A percentile compares a stretch with the other conserved stretches of the same genome.
Evolutionary conservation across 2,113 vertebrate genomes (phyloP).

Genomic region (Cacatua alba): DNA sequence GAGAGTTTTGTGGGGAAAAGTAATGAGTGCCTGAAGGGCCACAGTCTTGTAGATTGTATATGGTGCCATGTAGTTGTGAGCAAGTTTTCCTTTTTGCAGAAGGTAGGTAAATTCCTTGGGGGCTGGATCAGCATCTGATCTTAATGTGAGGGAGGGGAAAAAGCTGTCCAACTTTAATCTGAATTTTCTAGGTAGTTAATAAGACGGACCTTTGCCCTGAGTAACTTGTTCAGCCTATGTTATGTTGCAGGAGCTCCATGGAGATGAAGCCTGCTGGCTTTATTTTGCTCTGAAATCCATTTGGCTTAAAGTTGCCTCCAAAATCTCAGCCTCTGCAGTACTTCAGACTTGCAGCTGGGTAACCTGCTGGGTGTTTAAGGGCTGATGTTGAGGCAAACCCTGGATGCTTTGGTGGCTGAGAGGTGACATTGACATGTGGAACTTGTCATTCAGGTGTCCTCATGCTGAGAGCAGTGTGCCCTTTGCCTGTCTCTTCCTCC

Average conservation of each 20-base stretch:
- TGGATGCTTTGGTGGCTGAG: neutral
- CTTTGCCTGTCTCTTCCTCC: neutral
- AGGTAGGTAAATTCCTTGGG: neutral
- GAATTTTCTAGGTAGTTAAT: conserved; percentile 31
- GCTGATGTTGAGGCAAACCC: neutral
- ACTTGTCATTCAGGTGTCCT: neutral
- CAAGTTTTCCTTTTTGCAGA: neutral
- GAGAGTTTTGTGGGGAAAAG: neutral
- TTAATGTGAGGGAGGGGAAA: neutral
- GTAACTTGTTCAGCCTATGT: neutral
- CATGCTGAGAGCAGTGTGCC: neutral
- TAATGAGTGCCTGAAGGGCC: neutral
- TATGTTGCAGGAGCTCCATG: conserved; percentile 56
- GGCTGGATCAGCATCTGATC: neutral
- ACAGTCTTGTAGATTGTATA: neutral
- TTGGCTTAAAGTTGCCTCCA: neutral
- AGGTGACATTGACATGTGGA: neutral
- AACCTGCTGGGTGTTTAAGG: neutral
- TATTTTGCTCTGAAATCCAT: neutral
- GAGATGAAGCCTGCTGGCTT: conserved; percentile 51
- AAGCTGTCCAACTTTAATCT: neutral
- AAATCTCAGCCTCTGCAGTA: neutral
- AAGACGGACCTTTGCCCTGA: neutral
- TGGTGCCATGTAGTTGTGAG: neutral
- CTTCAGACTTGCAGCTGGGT: neutral